A percentile compares a stretch with the other conserved stretches of the same genome.
Conservation (phyloP, 2,888 invertebrate genomes). For the Trichogramma dendrolimi region DNA sequence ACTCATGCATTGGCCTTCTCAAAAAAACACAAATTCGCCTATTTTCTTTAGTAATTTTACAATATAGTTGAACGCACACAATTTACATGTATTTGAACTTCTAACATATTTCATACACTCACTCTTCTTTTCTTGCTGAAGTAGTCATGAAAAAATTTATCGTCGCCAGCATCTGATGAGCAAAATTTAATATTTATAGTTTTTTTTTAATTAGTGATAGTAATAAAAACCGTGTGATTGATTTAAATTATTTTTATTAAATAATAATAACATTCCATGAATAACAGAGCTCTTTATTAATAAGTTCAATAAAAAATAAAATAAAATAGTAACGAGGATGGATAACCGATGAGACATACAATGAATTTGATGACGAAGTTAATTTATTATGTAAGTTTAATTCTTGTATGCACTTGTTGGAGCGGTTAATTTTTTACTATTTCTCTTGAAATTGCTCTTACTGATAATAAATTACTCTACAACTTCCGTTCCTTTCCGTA, state of each 20-base stretch:
- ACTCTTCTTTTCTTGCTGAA: background rate
- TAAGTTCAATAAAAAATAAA: conserved; percentile 20
- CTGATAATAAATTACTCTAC: conserved; percentile 15
- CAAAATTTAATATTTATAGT: conserved; percentile 51
- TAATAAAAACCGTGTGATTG: conserved; percentile 38
- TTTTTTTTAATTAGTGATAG: conserved; percentile 30
- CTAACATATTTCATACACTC: background rate
- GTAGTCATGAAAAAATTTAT: background rate
- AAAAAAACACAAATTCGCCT: too few relatives aligned
- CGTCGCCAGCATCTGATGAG: conserved; percentile 31
- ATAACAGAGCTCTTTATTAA: conserved; percentile 21
- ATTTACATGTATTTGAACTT: too few relatives aligned
- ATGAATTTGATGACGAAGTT: conserved; percentile 20
- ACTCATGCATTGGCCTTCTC: background rate
- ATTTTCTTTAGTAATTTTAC: too few relatives aligned
- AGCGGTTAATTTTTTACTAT: conserved; percentile 33
- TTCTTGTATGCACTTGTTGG: conserved; percentile 37
- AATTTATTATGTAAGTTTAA: conserved; percentile 43
- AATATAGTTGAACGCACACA: too few relatives aligned
- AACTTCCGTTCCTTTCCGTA: conserved; percentile 26
- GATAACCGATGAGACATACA: conserved; percentile 14
- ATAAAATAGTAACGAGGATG: conserved; percentile 27
- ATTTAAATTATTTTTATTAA: conserved; percentile 36
- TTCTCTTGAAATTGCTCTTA: conserved; percentile 20
- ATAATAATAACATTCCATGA: conserved; percentile 39